Evolutionary conservation across 1,140 invertebrate species (phyloP), one percentile per base, ranked within the genome.

Genomic region (Drosophila chauvacae): DNA sequence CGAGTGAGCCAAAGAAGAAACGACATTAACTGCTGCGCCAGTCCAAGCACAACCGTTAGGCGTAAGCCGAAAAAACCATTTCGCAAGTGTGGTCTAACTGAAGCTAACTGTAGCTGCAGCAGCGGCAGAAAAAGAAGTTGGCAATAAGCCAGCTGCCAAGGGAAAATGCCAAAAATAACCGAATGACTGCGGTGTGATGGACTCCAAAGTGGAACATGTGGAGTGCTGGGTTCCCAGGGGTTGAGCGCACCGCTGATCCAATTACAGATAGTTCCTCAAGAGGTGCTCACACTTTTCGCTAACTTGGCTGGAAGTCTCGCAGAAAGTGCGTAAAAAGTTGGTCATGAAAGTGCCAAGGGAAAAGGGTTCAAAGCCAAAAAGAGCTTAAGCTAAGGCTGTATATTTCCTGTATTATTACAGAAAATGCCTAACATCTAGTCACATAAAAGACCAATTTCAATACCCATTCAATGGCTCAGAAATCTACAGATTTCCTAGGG

Each of bases 1-100:
- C 66, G 39, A 70, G 48, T 53, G 47, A 68, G 66, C 62, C 66
- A 71, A 20, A 58, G 69, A 41, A 72, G 55, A 60, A 78, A 78
- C 75, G 74, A 77, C 76, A 78, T 78, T 78, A 78, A 78, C 65
- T 78, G 68, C 72, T 62, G 72, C 72, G 72, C 76, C 76, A 78
- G 65, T 71, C 65, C 65, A 59, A 70, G 66, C 59, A 53, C 23
- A 71, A 78, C 76, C 76, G 76, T 71, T 78, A 78, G 74, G 62
- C 51, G 37, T 58, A 77, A 60, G 74, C 55, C 74, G 10, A 48
- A 76, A 76, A 77, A 76, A 48, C 63, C 71, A 75, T 76, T 76
- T 76, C 75, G 76, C 66, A 78, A 77, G 72, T 55, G 62, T 66
- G 63, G 42, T 57, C 35, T 65, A 55, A 77, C 42, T 53, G 62